Percentiles rank a stretch among this genome's conserved stretches.
These are phyloP conservation scores for Capreolus pygargus DNA, from an alignment of 2,113 vertebrate genomes.

Conservation along the genomic window DNA sequence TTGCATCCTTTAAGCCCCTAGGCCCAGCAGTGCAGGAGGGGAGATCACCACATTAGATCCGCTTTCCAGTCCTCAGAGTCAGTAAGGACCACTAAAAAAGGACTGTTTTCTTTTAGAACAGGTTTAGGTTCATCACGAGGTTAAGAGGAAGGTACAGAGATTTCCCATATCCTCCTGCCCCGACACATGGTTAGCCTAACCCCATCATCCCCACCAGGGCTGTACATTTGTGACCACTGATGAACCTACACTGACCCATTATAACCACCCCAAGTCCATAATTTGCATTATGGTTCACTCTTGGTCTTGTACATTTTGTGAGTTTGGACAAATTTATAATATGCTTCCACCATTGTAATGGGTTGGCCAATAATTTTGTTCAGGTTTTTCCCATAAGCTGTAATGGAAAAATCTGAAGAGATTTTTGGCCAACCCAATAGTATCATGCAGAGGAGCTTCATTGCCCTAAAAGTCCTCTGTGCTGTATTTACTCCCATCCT, in stretches of 20 bases:
- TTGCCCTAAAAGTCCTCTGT: not conserved
- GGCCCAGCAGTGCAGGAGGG: not conserved
- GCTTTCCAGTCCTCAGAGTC: not conserved
- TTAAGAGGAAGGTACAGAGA: not conserved
- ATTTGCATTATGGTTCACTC: not conserved
- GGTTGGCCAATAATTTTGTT: not conserved
- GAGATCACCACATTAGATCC: accelerated
- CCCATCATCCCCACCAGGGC: not conserved
- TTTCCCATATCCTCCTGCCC: not conserved
- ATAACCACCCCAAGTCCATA: not conserved
- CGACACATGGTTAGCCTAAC: not conserved
- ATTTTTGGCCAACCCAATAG: not conserved
- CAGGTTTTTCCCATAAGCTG: not conserved
- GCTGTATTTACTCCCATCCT: not conserved
- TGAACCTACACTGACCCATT: not conserved
- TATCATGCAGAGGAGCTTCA: not conserved
- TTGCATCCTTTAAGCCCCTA: not conserved
- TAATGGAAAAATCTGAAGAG: not conserved
- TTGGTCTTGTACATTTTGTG: not conserved
- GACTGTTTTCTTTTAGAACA: not conserved
- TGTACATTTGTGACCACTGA: not conserved
- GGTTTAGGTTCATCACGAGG: not conserved
- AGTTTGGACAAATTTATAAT: not conserved
- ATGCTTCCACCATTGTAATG: not conserved
- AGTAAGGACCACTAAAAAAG: not conserved